Evolutionary conservation across 2,113 vertebrate species (phyloP).

Genomic region (Lonchura striata): DNA sequence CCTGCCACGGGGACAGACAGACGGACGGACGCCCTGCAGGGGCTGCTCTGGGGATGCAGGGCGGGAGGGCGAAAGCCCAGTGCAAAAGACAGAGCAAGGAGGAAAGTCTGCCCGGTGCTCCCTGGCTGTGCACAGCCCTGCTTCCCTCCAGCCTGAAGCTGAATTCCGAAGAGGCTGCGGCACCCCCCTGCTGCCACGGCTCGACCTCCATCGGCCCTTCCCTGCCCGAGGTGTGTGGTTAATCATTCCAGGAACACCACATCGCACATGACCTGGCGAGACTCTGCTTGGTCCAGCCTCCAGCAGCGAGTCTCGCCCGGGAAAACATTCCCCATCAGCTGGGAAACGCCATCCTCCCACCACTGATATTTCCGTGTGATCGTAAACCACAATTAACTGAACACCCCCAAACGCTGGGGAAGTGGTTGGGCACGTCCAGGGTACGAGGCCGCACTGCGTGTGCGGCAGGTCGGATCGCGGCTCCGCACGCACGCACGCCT

Average conservation of each 20-base stretch:
- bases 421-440: accelerated
- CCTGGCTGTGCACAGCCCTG: accelerated
- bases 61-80: not conserved
- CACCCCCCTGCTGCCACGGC: not conserved
- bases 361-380: accelerated
- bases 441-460: accelerated
- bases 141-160: not conserved
- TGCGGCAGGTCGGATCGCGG: accelerated
- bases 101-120: not conserved
- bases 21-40: not conserved
- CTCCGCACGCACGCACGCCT: not conserved
- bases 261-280: not conserved
- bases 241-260: not conserved
- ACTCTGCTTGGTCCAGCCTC: not conserved
- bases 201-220: not conserved
- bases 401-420: accelerated
- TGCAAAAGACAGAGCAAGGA: not conserved
- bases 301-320: accelerated
- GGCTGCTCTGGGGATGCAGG: not conserved
- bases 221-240: accelerated
- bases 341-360: not conserved
- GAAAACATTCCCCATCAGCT: not conserved
- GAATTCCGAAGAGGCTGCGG: accelerated
- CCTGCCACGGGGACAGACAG: conserved; percentile 11
- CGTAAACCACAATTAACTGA: not conserved